A percentile compares a stretch with the other conserved stretches of the same genome.
Conservation (phyloP, 2,113 vertebrate species). For the Eretmochelys imbricata region DNA sequence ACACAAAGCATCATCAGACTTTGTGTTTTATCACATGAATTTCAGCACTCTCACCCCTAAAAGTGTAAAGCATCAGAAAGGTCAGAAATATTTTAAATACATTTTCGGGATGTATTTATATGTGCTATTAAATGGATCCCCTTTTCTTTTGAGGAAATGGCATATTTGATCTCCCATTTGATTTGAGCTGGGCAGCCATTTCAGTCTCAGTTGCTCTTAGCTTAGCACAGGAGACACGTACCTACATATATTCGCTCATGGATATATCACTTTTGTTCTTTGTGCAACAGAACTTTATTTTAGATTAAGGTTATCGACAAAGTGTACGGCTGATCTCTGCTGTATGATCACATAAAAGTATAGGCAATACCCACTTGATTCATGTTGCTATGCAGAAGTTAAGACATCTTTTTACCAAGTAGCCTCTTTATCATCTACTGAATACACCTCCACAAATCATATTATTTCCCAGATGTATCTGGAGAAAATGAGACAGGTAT, state of each 20-base stretch:
- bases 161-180: not conserved
- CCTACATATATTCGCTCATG: not conserved
- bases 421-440: not conserved
- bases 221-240: not conserved
- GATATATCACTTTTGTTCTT: not conserved
- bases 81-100: not conserved
- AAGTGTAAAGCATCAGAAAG: not conserved
- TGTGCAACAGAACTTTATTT: not conserved
- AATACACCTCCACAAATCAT: conserved; percentile 29
- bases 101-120: fast-evolving
- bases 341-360: not conserved
- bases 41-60: not conserved
- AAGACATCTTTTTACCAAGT: not conserved
- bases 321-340: fast-evolving
- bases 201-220: not conserved
- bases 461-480: conserved; percentile 24
- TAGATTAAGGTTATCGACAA: not conserved
- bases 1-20: not conserved
- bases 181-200: not conserved
- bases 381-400: not conserved
- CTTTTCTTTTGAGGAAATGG: not conserved
- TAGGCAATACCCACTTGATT: not conserved
- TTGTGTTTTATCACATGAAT: not conserved
- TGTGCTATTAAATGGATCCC: fast-evolving
- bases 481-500: conserved; percentile 43